phyloP scores from a whole-genome alignment of 2,797 vertebrate species.

The Selene dorsalis region DNA sequence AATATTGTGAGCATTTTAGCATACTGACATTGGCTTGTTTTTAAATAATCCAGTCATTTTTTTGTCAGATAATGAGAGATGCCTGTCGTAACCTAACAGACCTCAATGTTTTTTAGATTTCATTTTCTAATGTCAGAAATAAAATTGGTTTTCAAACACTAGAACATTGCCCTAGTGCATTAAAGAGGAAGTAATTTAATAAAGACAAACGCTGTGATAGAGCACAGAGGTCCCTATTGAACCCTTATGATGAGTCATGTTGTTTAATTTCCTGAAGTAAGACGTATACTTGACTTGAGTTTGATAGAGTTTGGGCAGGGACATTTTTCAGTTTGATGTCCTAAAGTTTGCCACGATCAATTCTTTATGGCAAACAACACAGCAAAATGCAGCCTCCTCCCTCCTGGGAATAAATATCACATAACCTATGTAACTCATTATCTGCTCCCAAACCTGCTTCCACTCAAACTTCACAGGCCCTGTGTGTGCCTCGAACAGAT shows the following conservation, averaged over 20 bases:
- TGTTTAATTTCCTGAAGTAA: slow-evolving; percentile 12
- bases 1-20: neutral
- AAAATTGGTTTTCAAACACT: neutral
- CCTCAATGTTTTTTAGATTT: neutral
- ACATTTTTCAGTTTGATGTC: slow-evolving; percentile 7
- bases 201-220: neutral
- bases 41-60: neutral
- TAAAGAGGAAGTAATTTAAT: slow-evolving; percentile 1
- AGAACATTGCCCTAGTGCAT: neutral
- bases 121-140: neutral
- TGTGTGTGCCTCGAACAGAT: slow-evolving; percentile 69
- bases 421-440: slow-evolving; percentile 82
- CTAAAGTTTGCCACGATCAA: slow-evolving; percentile 63
- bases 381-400: slow-evolving; percentile 71
- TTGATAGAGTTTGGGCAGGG: neutral
- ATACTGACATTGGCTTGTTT: neutral
- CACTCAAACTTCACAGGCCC: slow-evolving; percentile 77
- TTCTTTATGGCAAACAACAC: slow-evolving; percentile 73
- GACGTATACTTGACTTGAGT: neutral
- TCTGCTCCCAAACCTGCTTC: slow-evolving; percentile 81
- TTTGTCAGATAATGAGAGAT: neutral
- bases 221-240: neutral
- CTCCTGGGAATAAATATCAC: slow-evolving; percentile 65
- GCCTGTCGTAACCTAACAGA: neutral
- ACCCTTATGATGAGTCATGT: slow-evolving; percentile 16